Evolutionary conservation across 2,797 vertebrate species (phyloP).

Genomic region (Rhyacichthys aspro): DNA sequence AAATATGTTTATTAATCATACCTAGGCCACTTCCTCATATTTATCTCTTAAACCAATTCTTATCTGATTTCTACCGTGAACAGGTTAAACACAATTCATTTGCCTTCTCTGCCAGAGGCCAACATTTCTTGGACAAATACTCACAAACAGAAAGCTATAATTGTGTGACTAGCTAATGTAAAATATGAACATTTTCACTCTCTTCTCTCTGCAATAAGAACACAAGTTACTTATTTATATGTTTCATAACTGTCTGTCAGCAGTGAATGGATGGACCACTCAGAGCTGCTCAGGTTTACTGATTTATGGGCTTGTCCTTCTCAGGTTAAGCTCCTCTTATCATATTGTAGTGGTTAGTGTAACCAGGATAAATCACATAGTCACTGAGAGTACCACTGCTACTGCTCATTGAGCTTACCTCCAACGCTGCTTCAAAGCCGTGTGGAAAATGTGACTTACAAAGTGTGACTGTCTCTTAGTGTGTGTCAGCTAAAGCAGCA

Average conservation of each 20-base stretch:
- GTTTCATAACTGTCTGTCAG: background rate
- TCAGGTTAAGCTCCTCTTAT: constrained; percentile 9
- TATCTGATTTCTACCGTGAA: too few species aligned
- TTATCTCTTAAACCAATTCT: too few species aligned
- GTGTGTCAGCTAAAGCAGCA: constrained; percentile 39
- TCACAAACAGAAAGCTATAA: too few species aligned
- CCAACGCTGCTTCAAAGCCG: constrained; percentile 42
- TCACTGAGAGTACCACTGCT: constrained; percentile 19
- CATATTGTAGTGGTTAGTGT: constrained; percentile 29
- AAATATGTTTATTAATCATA: too few species aligned
- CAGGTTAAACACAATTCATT: too few species aligned
- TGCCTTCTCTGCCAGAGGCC: too few species aligned
- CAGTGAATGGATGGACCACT: background rate
- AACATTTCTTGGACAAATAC: too few species aligned
- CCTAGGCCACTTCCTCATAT: too few species aligned
- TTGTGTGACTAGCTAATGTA: too few species aligned
- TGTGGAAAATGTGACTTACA: constrained; percentile 65
- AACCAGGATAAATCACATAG: constrained; percentile 47
- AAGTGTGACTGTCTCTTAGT: constrained; percentile 49
- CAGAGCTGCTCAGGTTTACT: constrained; percentile 15
- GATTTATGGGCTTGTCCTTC: constrained; percentile 19
- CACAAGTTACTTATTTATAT: background rate
- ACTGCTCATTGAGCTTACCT: constrained; percentile 41
- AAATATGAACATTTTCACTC: too few species aligned
- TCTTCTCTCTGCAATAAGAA: too few species aligned